Base-by-base conservation (phyloP, 2,797 vertebrate species). In the Anabas testudineus region DNA sequence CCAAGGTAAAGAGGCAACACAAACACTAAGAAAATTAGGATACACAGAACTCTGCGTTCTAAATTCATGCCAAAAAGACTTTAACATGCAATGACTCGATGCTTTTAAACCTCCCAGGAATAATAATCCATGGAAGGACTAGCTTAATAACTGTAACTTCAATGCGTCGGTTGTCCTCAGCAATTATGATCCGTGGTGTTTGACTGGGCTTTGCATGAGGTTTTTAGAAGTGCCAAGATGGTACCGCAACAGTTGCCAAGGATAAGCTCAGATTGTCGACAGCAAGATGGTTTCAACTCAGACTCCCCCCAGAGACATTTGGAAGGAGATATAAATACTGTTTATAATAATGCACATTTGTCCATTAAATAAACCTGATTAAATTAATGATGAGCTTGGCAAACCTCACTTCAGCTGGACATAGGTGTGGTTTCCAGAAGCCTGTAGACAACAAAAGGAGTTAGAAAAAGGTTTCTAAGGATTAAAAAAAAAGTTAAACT, bases 331-430 rank as follows among this genome's bases (percentile, higher is more conserved):
- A 88, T 91, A 90, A 93, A 91, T 90, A 88, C 88, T 89, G 91
- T 84, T 91, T 87, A 86, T 91, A 86, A 72, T 85, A 92, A 92
- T 89, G 88, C 89, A 92, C 85, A 92, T 86, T 74, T 92, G 90
- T 94, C 89, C 90, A 90, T 94, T 93, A 93, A 93, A 93, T 93
- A 90, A 93, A 94, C 89, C 86, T 88, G 91, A 91, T 90, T 90
- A 93, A 93, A 93, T 93, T 90, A 92, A 88, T 43, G 80, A 79
- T 67, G 87, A 88, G 76, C 89, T 90, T 78, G 76, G 88, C 73
- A 86, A 87, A 88, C 86, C 90, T 92, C 88, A 87, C 90, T 90
- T 91, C 88, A 90, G 86, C 71, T 90, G 87, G 88, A 93, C 70
- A 78, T 82, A 91, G 88, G 88, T 90, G 85, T 86, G 90, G 87